Percentiles rank a stretch among this genome's conserved stretches.
phyloP scores from a whole-genome alignment of 1,140 invertebrate genomes.

The Bombus sibiricus region DNA sequence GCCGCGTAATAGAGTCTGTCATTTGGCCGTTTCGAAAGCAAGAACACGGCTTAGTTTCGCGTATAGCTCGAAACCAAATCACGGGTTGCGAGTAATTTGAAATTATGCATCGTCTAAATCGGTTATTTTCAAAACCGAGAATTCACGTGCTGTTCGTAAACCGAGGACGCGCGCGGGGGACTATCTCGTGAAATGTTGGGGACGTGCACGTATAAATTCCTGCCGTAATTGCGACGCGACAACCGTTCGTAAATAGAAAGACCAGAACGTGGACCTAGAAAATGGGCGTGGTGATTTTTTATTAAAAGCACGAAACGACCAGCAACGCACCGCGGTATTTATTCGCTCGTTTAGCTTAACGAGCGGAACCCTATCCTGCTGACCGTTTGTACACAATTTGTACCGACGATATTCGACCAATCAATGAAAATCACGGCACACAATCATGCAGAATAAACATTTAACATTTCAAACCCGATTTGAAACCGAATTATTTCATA shows the following conservation, averaged over 20 bases:
- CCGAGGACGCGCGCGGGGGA: no score
- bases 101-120: slow-evolving; percentile 1
- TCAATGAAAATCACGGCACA: neutral
- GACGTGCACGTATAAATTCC: neutral
- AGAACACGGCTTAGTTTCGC: neutral
- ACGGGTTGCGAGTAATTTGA: neutral
- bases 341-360: slow-evolving; percentile 12
- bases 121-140: neutral
- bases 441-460: neutral
- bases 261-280: neutral
- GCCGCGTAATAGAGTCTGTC: slow-evolving; percentile 22
- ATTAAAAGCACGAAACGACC: neutral
- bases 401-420: neutral
- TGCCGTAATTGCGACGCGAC: neutral
- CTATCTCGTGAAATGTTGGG: neutral
- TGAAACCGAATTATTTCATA: neutral
- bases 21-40: neutral
- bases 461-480: neutral
- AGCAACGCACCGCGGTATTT: neutral
- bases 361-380: neutral
- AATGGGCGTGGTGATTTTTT: slow-evolving; percentile 13
- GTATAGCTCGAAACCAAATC: slow-evolving; percentile 2
- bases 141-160: neutral
- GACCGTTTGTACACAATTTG: slow-evolving; percentile 4
- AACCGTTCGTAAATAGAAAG: slow-evolving; percentile 3